Evolutionary conservation across 2,888 invertebrate species (phyloP).

Genomic region (Harmothoe impar): DNA sequence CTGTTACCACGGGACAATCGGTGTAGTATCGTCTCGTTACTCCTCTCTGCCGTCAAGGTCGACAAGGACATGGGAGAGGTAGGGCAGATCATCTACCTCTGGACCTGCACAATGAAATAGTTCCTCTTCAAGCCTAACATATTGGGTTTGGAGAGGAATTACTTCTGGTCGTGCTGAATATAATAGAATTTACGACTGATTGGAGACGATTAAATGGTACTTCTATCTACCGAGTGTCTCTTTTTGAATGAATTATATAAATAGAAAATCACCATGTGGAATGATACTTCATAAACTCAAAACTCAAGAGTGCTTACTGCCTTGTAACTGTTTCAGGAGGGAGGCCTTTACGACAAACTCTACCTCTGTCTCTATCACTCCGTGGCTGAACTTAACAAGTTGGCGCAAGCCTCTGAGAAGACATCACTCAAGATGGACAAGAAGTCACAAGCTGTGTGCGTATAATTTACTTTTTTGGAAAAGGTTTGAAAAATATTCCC

Average conservation of each 20-base stretch:
- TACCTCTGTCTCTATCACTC: constrained; percentile 80
- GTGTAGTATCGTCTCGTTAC: constrained; percentile 77
- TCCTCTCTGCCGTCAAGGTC: constrained; percentile 80
- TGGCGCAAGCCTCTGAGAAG: constrained; percentile 65
- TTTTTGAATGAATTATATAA: no score
- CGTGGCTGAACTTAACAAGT: constrained; percentile 77
- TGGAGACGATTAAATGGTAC: no score
- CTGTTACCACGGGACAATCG: constrained; percentile 77
- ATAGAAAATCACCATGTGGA: no score
- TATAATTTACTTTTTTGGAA: neutral
- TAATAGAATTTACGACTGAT: no score
- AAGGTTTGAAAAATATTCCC: no score
- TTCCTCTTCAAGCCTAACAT: neutral
- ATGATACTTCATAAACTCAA: no score
- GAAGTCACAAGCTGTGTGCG: constrained; percentile 44
- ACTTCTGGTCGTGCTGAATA: no score
- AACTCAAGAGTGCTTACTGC: no score
- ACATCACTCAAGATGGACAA: constrained; percentile 12
- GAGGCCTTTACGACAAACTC: constrained; percentile 80
- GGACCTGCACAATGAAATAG: neutral
- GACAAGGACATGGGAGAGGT: constrained; percentile 81
- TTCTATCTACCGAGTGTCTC: no score
- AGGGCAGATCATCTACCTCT: constrained; percentile 21
- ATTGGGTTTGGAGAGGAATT: no score
- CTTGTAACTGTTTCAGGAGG: constrained; percentile 77